phyloP scores from a whole-genome alignment of 2,113 vertebrate species.

The Apistogramma diplotaenia region DNA sequence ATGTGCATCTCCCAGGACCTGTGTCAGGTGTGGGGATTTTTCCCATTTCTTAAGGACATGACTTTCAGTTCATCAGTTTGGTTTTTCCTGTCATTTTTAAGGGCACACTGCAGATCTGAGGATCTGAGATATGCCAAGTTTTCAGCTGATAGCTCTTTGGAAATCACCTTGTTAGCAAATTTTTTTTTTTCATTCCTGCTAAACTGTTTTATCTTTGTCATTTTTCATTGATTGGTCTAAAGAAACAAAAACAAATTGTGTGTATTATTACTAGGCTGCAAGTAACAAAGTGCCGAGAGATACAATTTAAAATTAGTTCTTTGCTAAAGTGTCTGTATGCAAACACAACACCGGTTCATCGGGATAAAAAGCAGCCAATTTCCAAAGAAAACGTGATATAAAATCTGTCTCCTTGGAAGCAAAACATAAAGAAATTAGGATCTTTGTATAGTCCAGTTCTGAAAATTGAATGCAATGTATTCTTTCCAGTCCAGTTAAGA shows the following conservation, averaged over 20 bases:
- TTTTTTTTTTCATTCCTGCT: too few relatives aligned
- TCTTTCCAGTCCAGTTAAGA: too few relatives aligned
- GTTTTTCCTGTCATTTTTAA: background rate
- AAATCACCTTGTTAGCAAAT: background rate
- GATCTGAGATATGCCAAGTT: background rate
- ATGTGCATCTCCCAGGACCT: background rate
- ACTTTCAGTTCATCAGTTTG: too few relatives aligned
- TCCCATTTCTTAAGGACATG: too few relatives aligned
- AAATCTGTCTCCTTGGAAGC: rapidly evolving
- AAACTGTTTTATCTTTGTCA: background rate
- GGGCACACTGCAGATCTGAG: background rate
- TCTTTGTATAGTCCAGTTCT: background rate
- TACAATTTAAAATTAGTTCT: background rate
- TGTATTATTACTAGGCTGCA: background rate
- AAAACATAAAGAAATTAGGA: background rate
- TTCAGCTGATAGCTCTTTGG: background rate
- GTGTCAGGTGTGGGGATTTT: background rate
- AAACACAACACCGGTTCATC: too few relatives aligned
- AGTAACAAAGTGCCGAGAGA: background rate
- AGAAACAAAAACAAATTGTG: background rate
- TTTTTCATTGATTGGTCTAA: background rate
- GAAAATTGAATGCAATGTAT: too few relatives aligned
- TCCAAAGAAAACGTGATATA: background rate
- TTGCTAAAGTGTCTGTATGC: background rate
- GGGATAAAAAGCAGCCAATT: background rate